Conservation (phyloP, 2,797 vertebrate species). For the Sphenodon punctatus region DNA sequence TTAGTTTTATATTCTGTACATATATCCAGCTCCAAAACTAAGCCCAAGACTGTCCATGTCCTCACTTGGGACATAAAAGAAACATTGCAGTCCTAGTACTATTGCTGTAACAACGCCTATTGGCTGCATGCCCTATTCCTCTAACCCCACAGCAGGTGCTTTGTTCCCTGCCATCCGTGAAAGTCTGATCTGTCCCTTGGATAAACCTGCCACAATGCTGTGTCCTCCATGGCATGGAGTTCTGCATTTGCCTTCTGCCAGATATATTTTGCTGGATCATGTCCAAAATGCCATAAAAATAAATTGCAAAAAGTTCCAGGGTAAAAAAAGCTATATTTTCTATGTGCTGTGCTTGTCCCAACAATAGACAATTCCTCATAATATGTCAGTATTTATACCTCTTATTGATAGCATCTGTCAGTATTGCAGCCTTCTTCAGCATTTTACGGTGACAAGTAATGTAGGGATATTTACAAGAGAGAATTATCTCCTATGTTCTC, state of each 20-base stretch:
- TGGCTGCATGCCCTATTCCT: neutral
- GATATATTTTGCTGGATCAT: neutral
- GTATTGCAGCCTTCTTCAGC: neutral
- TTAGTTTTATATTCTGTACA: too few relatives aligned
- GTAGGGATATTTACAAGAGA: neutral
- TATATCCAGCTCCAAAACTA: too few relatives aligned
- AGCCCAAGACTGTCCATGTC: too few relatives aligned
- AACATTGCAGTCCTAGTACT: neutral
- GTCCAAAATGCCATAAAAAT: slow-evolving; percentile 3
- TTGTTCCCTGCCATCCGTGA: neutral
- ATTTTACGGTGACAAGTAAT: neutral
- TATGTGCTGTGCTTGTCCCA: neutral
- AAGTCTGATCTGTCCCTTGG: neutral
- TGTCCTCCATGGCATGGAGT: neutral
- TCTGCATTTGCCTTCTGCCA: neutral
- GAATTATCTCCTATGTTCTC: neutral
- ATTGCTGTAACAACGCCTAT: neutral
- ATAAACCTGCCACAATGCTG: neutral
- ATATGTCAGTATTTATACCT: neutral
- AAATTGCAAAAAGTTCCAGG: neutral
- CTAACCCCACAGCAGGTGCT: accelerated
- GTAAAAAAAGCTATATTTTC: neutral
- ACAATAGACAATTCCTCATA: neutral
- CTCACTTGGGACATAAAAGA: too few relatives aligned
- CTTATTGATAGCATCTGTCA: neutral